These are phyloP conservation scores for Drosophila nebulosa DNA, from an alignment of 1,140 invertebrate species.

Conservation along the genomic window DNA sequence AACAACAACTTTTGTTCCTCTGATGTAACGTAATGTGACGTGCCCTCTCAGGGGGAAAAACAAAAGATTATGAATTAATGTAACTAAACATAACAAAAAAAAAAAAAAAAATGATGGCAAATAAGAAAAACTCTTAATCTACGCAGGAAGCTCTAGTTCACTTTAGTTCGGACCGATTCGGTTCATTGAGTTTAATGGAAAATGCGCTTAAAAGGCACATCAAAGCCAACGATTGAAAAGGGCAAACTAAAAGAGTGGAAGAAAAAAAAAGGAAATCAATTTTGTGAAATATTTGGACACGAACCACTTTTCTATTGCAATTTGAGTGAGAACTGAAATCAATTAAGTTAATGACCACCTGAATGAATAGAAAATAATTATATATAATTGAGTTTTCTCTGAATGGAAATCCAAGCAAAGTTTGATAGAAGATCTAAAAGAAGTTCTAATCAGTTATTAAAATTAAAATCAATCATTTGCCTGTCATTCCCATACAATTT, in stretches of 20 bases:
- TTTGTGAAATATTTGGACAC: constrained; percentile 8
- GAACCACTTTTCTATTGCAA: constrained; percentile 13
- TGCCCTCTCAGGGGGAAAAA: constrained; percentile 4
- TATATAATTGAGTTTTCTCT: neutral
- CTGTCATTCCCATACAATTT: no score
- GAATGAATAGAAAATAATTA: constrained; percentile 25
- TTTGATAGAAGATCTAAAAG: no score
- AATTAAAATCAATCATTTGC: neutral
- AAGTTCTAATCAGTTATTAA: no score
- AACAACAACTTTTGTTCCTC: neutral
- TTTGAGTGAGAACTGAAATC: constrained; percentile 5
- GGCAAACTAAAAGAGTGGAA: neutral
- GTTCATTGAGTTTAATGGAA: constrained; percentile 8
- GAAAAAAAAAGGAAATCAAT: constrained; percentile 2
- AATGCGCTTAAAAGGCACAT: constrained; percentile 13
- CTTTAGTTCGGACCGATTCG: neutral
- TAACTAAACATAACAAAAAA: constrained; percentile 4
- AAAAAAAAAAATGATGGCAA: neutral
- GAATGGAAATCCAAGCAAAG: neutral
- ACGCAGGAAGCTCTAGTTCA: neutral
- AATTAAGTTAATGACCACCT: constrained; percentile 34
- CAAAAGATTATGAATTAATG: constrained; percentile 12
- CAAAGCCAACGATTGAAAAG: neutral
- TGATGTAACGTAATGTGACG: constrained; percentile 44
- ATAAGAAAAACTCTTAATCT: neutral